phyloP scores from a whole-genome alignment of 2,113 vertebrate genomes.

The Melierax canorus region DNA sequence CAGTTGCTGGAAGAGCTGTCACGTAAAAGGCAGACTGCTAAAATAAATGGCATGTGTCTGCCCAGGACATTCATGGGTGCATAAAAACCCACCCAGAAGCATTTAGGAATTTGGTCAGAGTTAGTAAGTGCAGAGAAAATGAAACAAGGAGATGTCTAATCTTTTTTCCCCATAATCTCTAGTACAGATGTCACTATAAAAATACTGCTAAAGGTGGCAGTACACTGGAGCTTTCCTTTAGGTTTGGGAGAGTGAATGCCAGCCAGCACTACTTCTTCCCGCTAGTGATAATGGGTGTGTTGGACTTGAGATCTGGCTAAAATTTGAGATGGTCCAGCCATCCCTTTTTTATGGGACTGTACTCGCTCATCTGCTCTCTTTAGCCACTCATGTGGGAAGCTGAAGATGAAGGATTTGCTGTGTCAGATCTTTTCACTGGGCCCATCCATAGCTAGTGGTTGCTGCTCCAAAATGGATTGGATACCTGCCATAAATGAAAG shows the following conservation, averaged over 20 bases:
- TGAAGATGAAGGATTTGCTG: not conserved
- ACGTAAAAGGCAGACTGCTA: not conserved
- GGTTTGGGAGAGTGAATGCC: not conserved
- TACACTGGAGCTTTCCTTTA: not conserved
- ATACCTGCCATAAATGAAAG: not conserved
- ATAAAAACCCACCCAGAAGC: not conserved
- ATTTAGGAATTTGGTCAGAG: not conserved
- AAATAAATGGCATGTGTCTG: not conserved
- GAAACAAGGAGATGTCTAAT: not conserved
- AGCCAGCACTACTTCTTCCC: not conserved
- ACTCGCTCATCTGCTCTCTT: not conserved
- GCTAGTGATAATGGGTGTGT: not conserved
- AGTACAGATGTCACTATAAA: not conserved
- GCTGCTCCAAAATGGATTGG: not conserved
- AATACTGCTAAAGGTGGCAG: not conserved
- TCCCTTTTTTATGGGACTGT: not conserved
- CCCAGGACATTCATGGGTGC: not conserved
- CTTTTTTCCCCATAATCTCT: not conserved
- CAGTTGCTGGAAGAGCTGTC: not conserved
- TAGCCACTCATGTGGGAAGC: not conserved
- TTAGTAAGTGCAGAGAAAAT: not conserved
- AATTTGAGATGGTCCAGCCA: not conserved
- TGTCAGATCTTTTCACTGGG: not conserved
- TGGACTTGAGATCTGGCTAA: not conserved
- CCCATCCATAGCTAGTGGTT: not conserved